Evolutionary conservation across 2,888 invertebrate species (phyloP), one percentile per base, ranked within the genome.

Genomic region (Luffia ferchaultella): DNA sequence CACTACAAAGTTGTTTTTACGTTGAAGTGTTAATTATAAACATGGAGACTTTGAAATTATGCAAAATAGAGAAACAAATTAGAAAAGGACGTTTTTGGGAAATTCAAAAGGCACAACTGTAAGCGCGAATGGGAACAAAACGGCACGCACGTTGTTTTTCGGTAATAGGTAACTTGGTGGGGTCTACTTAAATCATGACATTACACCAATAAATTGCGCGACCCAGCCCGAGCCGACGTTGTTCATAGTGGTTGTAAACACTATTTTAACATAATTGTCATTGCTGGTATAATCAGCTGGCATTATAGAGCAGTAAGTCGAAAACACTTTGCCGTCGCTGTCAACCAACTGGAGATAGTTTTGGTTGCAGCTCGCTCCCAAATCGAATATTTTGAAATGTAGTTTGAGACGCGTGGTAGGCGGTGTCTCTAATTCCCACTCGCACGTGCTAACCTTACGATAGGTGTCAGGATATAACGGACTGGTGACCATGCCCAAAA

Each of bases 221-320:
- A 83, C 62, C 90, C 92, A 93, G 17, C 93, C 93, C 1, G 86
- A 85, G 7, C 93, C 93, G 18, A 87, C 87, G 60, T 91, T 93
- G 59, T 90, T 90, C 46, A 85, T 71, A 12, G 87, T 87, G 20
- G 91, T 90, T 43, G 77, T 80, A 63, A 90, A 92, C 1, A 86
- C 82, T 12, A 93, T 75, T 44, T 84, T 74, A 1, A 92, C 68
- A 51, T 74, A 76, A 62, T 89, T 88, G 7, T 84, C 80, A 0
- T 58, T 55, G 46, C 88, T 86, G 2, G 70, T 73, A 58, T 86
- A 88, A 42, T 73, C 67, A 0, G 85, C 86, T 0, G 92, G 91
- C 53, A 85, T 85, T 74, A 90, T 70, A 1, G 67, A 64, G 56
- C 77, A 80, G 61, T 74, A 88, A 2, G 76, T 76, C 0, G 85